phyloP scores from a whole-genome alignment of 2,797 vertebrate genomes.

The Taeniopygia guttata region DNA sequence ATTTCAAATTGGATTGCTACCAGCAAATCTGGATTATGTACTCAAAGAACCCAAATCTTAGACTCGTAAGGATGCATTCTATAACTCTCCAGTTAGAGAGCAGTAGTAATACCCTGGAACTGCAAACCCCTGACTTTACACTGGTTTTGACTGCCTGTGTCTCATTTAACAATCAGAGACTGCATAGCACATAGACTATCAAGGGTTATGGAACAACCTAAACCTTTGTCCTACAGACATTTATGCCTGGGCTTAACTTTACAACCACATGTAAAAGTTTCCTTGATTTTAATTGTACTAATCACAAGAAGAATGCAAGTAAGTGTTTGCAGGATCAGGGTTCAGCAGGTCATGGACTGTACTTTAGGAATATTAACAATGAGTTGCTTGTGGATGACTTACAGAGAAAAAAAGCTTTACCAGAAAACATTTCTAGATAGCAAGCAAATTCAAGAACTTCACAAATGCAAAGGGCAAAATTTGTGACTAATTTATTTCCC shows the following conservation, averaged over 20 bases:
- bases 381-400: background rate
- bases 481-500: background rate
- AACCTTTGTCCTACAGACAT: background rate
- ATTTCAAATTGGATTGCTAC: background rate
- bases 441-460: background rate
- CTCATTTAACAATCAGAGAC: background rate
- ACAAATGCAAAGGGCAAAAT: background rate
- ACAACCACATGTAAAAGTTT: background rate
- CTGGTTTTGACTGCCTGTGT: background rate
- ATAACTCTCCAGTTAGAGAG: background rate
- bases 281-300: conserved; percentile 37
- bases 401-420: conserved; percentile 10
- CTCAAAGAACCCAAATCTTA: background rate
- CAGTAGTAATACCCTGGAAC: background rate
- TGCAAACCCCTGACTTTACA: background rate
- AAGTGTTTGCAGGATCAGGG: conserved; percentile 15
- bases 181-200: background rate
- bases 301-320: conserved; percentile 31
- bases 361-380: conserved; percentile 19
- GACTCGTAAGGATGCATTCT: background rate
- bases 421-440: background rate
- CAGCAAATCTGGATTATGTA: background rate
- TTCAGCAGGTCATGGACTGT: conserved; percentile 4
- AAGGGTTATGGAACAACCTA: conserved; percentile 9
- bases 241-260: conserved; percentile 28